These are phyloP conservation scores for Caretta caretta DNA, from an alignment of 2,113 vertebrate species.

Conservation along the genomic window DNA sequence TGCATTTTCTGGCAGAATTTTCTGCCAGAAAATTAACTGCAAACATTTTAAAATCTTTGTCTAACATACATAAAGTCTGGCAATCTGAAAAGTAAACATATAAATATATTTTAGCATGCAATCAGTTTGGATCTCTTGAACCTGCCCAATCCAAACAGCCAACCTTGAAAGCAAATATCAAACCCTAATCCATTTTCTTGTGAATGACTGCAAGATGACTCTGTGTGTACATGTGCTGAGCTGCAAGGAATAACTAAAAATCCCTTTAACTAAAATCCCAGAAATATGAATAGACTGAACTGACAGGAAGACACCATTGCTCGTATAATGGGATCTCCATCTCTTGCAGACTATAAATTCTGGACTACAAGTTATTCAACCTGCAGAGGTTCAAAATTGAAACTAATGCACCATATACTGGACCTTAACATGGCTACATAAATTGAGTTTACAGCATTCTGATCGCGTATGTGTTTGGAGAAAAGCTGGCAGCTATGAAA, in stretches of 20 bases:
- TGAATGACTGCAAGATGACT: neutral
- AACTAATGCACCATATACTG: rapidly evolving
- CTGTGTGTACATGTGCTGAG: neutral
- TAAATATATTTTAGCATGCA: neutral
- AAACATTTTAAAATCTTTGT: neutral
- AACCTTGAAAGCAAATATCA: conserved; percentile 16
- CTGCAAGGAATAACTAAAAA: neutral
- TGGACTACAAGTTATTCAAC: rapidly evolving
- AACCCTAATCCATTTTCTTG: neutral
- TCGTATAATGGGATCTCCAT: neutral
- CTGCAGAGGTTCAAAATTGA: neutral
- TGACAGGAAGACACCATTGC: neutral
- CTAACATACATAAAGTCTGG: neutral
- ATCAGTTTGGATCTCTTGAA: neutral
- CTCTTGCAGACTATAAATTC: rapidly evolving
- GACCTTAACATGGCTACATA: rapidly evolving
- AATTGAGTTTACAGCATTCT: rapidly evolving
- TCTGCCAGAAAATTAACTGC: neutral
- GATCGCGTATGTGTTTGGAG: rapidly evolving
- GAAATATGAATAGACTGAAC: rapidly evolving
- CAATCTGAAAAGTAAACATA: neutral
- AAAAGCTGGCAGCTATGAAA: neutral
- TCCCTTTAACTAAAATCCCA: neutral
- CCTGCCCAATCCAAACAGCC: neutral
- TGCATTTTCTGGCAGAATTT: neutral